These are phyloP conservation scores for Umimayanthus chanpuru DNA, from an alignment of 92 coral and sea anemone genomes.

Conservation along the genomic window DNA sequence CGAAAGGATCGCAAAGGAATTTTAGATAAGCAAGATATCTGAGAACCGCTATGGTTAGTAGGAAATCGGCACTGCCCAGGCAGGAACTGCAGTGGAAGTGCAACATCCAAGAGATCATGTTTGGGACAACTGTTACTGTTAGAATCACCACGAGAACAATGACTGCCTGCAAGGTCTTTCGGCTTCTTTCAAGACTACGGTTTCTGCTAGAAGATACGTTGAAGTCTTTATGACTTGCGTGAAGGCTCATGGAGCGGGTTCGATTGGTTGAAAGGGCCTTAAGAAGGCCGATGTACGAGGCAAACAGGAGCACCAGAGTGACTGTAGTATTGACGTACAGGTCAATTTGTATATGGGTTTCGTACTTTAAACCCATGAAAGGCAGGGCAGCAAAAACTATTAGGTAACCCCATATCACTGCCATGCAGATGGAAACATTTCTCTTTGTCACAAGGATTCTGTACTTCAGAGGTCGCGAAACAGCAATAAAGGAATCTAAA, in stretches of 20 bases:
- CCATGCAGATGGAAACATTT: conserved; percentile 47
- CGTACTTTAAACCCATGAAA: conserved; percentile 37
- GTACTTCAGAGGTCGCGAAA: conserved; percentile 60
- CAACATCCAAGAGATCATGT: conserved; percentile 48
- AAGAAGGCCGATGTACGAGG: conserved; percentile 53
- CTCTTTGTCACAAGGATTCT: conserved; percentile 41
- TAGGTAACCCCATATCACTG: conserved; percentile 54
- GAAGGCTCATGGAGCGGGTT: conserved; percentile 33
- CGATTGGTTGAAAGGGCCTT: conserved; percentile 40
- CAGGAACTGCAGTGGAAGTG: conserved; percentile 47
- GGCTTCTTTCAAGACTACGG: conserved; percentile 48
- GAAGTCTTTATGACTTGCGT: conserved; percentile 8
- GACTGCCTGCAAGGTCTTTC: conserved; percentile 42
- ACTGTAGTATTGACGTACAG: conserved; percentile 62
- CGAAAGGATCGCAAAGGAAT: conserved; percentile 65
- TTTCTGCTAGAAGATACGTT: conserved; percentile 23
- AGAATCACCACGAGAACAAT: conserved; percentile 50
- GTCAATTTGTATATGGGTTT: conserved; percentile 41
- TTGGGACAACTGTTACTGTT: conserved; percentile 62
- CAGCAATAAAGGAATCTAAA: conserved; percentile 58
- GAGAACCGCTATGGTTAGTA: conserved; percentile 33
- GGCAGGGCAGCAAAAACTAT: conserved; percentile 49
- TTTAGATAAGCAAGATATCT: conserved; percentile 55
- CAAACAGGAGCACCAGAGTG: conserved; percentile 37
- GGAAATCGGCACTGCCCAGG: conserved; percentile 9